These are phyloP conservation scores for Thaumatotibia leucotreta DNA, from an alignment of 1,140 invertebrate species.

Conservation along the genomic window DNA sequence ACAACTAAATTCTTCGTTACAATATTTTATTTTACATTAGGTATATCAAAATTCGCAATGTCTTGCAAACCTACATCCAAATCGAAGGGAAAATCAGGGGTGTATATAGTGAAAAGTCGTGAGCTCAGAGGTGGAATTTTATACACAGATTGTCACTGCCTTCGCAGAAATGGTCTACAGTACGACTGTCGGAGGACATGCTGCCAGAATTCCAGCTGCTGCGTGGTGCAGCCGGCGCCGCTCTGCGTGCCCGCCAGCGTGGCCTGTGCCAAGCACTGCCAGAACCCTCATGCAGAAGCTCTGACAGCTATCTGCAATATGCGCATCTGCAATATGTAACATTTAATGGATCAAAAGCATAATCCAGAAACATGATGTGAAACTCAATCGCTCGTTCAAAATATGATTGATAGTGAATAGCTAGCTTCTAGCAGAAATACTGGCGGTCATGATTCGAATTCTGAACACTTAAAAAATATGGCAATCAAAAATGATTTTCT, in stretches of 20 bases:
- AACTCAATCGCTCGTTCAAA: neutral
- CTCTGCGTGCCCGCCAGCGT: constrained; percentile 78
- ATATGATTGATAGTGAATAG: neutral
- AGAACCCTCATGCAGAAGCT: constrained; percentile 53
- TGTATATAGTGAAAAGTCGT: constrained; percentile 60
- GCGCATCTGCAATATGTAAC: constrained; percentile 24
- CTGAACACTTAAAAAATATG: constrained; percentile 22
- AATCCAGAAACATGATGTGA: neutral
- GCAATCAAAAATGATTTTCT: constrained; percentile 21
- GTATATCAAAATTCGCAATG: neutral
- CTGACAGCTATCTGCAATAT: constrained; percentile 47
- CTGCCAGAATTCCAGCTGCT: constrained; percentile 80
- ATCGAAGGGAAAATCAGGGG: neutral
- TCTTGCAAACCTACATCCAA: neutral
- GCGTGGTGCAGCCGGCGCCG: constrained; percentile 80
- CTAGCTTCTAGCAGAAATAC: neutral
- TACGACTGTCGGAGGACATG: constrained; percentile 83
- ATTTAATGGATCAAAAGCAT: too few relatives aligned
- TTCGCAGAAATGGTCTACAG: constrained; percentile 84
- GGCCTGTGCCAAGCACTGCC: constrained; percentile 46
- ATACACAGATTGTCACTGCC: constrained; percentile 82
- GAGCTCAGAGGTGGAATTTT: constrained; percentile 81
- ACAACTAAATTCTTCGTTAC: neutral
- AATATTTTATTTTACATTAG: neutral
- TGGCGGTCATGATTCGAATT: constrained; percentile 8